Evolutionary conservation across 2,797 vertebrate species (phyloP).

Genomic region (Hydrolagus colliei): DNA sequence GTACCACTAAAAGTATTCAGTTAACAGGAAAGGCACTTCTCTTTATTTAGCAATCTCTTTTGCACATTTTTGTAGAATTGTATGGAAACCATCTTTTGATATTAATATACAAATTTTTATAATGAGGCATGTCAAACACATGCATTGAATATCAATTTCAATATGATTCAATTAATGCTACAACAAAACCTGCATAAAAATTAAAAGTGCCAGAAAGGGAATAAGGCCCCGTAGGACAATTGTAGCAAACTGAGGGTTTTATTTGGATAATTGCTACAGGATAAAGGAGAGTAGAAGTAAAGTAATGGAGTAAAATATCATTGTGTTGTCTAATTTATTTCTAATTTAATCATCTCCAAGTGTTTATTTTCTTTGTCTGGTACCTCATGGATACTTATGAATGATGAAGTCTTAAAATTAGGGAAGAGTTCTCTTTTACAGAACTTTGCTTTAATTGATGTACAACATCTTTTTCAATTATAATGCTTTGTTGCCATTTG

Average conservation of each 20-base stretch:
- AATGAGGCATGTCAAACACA: neutral
- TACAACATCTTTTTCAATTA: too few species aligned
- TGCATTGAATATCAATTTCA: conserved; percentile 17
- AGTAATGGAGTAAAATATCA: conserved; percentile 10
- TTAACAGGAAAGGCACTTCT: neutral
- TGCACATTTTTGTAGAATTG: neutral
- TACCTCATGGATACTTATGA: conserved; percentile 18
- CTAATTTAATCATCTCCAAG: neutral
- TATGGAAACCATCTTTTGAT: neutral
- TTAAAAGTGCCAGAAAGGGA: conserved; percentile 17
- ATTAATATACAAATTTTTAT: neutral
- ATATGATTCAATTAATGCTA: conserved; percentile 11
- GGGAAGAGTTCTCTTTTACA: neutral
- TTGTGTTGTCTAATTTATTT: neutral
- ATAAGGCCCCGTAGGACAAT: neutral
- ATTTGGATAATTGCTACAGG: conserved; percentile 18
- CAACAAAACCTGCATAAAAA: conserved; percentile 17
- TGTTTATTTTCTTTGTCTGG: neutral
- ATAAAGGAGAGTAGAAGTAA: neutral
- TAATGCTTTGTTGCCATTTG: neutral
- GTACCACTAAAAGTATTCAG: neutral
- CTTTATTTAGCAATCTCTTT: neutral
- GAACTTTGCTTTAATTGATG: neutral
- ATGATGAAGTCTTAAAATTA: neutral
- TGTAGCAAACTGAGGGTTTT: conserved; percentile 10